phyloP scores from a whole-genome alignment of 2,888 invertebrate species.

The Sisyra nigra region DNA sequence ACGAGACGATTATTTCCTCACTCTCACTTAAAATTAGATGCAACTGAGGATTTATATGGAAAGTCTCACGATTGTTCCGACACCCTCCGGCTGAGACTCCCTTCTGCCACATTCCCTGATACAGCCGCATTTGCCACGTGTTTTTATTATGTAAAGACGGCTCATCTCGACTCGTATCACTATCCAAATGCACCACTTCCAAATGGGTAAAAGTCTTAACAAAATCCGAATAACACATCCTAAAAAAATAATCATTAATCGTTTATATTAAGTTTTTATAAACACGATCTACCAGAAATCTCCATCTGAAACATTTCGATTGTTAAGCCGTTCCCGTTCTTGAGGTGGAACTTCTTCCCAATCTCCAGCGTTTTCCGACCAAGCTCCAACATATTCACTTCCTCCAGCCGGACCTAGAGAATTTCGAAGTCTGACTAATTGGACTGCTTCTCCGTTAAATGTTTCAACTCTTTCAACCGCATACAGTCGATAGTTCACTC shows the following conservation, averaged over 20 bases:
- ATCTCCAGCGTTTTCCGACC: conserved; percentile 48
- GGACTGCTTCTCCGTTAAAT: conserved; percentile 50
- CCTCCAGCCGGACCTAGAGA: conserved; percentile 41
- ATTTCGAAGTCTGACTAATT: conserved; percentile 53
- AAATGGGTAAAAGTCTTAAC: conserved; percentile 65
- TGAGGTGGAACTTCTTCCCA: conserved; percentile 63
- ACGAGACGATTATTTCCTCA: conserved; percentile 68
- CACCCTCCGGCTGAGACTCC: conserved; percentile 86
- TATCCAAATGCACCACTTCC: conserved; percentile 74
- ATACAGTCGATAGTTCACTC: conserved; percentile 64
- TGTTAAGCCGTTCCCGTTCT: conserved; percentile 53
- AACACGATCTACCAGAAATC: conserved; percentile 47
- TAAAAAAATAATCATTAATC: conserved; percentile 20
- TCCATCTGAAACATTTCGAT: conserved; percentile 46
- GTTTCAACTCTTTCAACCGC: conserved; percentile 60
- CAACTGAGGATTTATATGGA: conserved; percentile 85
- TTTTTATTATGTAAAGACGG: conserved; percentile 58
- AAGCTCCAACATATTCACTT: conserved; percentile 51
- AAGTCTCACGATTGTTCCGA: conserved; percentile 77
- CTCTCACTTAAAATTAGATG: conserved; percentile 62
- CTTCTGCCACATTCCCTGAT: conserved; percentile 71
- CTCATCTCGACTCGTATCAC: conserved; percentile 74
- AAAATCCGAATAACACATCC: conserved; percentile 73
- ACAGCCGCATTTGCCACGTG: conserved; percentile 77
- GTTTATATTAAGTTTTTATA: neutral